Evolutionary conservation across 2,113 vertebrate genomes (phyloP).

Genomic region (Sakesphorus luctuosus): DNA sequence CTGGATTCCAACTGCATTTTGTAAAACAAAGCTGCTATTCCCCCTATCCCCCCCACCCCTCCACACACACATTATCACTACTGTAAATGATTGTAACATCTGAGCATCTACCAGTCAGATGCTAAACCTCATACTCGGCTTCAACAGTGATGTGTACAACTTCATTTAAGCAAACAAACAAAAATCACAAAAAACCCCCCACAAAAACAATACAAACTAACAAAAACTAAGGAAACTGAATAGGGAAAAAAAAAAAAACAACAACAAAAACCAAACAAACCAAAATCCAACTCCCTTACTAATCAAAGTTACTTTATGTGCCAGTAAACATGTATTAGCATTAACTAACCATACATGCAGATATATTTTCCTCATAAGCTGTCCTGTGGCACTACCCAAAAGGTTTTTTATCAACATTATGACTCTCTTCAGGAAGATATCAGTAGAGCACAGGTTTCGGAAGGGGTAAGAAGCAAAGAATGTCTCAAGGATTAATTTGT

Average conservation of each 20-base stretch:
- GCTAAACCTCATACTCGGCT: not conserved
- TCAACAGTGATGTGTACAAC: not conserved
- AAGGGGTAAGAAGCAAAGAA: rapidly evolving
- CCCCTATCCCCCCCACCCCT: rapidly evolving
- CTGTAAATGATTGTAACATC: rapidly evolving
- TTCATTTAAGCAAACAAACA: not conserved
- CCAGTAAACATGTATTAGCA: not conserved
- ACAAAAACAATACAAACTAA: not conserved
- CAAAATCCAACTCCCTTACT: not conserved
- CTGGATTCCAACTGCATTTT: not conserved
- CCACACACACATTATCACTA: rapidly evolving
- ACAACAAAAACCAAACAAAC: not conserved
- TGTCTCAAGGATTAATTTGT: not conserved
- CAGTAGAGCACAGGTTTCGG: not conserved
- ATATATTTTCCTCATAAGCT: not conserved
- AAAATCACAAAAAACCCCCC: not conserved
- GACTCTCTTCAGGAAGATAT: not conserved
- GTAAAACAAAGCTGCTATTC: not conserved
- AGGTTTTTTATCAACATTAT: not conserved
- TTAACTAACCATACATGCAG: not conserved
- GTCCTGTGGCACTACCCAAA: not conserved
- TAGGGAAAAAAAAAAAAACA: not conserved
- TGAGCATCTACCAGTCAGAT: not conserved
- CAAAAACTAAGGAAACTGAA: not conserved
- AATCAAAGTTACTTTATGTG: not conserved